Conservation (phyloP, 2,113 vertebrate species). For the Apus apus region DNA sequence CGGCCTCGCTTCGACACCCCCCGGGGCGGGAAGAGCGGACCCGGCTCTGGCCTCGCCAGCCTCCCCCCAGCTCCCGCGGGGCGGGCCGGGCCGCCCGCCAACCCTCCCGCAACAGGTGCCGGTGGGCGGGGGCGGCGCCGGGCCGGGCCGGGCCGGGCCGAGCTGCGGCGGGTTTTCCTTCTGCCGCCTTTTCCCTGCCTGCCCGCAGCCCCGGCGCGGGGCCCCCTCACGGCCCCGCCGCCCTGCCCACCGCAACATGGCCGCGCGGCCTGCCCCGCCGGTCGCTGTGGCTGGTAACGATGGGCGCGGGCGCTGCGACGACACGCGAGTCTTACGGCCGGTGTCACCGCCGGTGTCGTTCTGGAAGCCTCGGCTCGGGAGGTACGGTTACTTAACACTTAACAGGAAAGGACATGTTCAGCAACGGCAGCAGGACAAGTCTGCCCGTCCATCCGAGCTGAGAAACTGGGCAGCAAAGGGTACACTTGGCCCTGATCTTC, state of each 20-base stretch:
- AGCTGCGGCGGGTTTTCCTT: rapidly evolving
- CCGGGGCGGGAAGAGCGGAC: too few relatives aligned
- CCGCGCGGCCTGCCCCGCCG: too few relatives aligned
- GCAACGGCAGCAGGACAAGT: not conserved
- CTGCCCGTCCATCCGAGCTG: not conserved
- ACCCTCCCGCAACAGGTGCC: not conserved
- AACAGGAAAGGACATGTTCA: too few relatives aligned
- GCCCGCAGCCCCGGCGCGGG: too few relatives aligned
- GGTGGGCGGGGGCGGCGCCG: not conserved
- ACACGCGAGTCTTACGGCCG: too few relatives aligned
- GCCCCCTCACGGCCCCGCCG: too few relatives aligned
- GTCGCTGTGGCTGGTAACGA: rapidly evolving
- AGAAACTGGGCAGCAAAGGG: not conserved
- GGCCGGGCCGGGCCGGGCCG: too few relatives aligned
- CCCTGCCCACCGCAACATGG: not conserved
- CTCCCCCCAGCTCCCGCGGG: not conserved
- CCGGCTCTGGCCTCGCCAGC: too few relatives aligned
- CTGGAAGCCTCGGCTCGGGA: not conserved
- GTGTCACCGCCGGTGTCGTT: not conserved
- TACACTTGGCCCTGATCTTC: not conserved
- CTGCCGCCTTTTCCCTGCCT: rapidly evolving
- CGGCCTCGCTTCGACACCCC: not conserved
- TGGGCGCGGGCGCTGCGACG: not conserved
- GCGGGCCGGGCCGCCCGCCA: not conserved
- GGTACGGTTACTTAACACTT: not conserved